phyloP scores from a whole-genome alignment of 2,888 invertebrate species.

The Drosophila aldrichi region DNA sequence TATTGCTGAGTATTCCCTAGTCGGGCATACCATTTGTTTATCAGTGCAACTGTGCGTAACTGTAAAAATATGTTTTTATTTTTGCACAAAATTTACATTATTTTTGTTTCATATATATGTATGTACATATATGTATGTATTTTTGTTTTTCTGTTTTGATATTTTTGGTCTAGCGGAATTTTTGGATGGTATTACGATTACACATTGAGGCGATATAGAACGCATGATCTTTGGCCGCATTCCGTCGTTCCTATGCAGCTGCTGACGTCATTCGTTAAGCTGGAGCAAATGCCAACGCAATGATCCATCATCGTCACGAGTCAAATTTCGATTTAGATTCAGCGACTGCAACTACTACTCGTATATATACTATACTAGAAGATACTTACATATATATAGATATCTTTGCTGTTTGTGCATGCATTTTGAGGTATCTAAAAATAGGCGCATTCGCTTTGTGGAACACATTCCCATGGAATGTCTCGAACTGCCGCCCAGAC shows the following conservation, averaged over 20 bases:
- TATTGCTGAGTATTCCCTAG: slow-evolving; percentile 17
- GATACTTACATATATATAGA: not conserved
- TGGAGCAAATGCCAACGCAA: slow-evolving; percentile 51
- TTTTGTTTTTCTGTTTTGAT: slow-evolving; percentile 6
- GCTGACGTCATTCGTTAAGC: slow-evolving; percentile 51
- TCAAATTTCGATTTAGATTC: slow-evolving; percentile 37
- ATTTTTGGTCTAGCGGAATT: slow-evolving; percentile 35
- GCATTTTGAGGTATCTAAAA: slow-evolving; percentile 50
- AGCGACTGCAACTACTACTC: slow-evolving; percentile 8
- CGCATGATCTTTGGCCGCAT: slow-evolving; percentile 22
- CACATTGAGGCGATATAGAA: slow-evolving; percentile 10
- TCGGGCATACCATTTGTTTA: slow-evolving; percentile 1
- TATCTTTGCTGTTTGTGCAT: slow-evolving; percentile 23
- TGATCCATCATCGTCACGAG: slow-evolving; percentile 51
- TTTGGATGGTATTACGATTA: slow-evolving; percentile 23
- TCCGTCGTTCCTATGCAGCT: slow-evolving; percentile 39
- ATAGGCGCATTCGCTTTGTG: slow-evolving; percentile 29
- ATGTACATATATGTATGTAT: not conserved
- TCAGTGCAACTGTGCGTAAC: slow-evolving; percentile 42
- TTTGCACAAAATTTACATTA: slow-evolving; percentile 21
- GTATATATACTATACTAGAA: not conserved
- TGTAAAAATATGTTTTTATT: slow-evolving; percentile 48
- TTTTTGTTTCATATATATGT: not conserved
- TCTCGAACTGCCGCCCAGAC: slow-evolving; percentile 19
- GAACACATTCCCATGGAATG: slow-evolving; percentile 45